These are phyloP conservation scores for Actenoides lindsayi DNA, from an alignment of 2,113 vertebrate genomes.

Conservation along the genomic window DNA sequence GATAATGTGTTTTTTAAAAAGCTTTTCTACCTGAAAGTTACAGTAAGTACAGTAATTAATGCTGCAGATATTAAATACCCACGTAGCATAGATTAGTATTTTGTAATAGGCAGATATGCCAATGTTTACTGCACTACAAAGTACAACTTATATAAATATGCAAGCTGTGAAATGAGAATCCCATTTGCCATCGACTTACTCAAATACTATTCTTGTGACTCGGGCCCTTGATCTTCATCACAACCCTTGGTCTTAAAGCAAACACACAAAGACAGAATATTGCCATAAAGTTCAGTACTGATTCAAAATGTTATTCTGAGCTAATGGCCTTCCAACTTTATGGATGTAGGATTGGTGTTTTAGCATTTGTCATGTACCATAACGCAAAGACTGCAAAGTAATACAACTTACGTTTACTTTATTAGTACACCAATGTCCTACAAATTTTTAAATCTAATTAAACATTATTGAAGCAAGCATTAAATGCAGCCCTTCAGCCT, in stretches of 20 bases:
- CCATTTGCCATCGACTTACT: conserved; percentile 42
- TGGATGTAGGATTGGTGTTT: conserved; percentile 78
- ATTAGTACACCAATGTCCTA: conserved; percentile 68
- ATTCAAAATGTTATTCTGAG: conserved; percentile 82
- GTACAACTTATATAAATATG: conserved; percentile 64
- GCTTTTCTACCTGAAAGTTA: conserved; percentile 73
- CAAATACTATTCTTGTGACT: conserved; percentile 40
- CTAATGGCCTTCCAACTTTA: conserved; percentile 78
- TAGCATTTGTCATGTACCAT: conserved; percentile 78
- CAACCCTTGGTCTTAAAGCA: conserved; percentile 56
- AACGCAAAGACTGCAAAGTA: conserved; percentile 65
- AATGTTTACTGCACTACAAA: conserved; percentile 65
- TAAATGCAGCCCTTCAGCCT: conserved; percentile 64
- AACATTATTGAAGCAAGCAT: conserved; percentile 70
- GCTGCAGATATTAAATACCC: conserved; percentile 72
- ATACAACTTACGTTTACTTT: conserved; percentile 59
- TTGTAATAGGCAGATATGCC: conserved; percentile 62
- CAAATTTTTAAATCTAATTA: conserved; percentile 61
- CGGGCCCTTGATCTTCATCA: conserved; percentile 46
- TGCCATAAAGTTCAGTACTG: conserved; percentile 69
- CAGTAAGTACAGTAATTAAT: conserved; percentile 73
- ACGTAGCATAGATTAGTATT: conserved; percentile 63
- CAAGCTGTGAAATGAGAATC: conserved; percentile 65
- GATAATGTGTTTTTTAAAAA: conserved; percentile 54
- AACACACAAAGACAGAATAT: conserved; percentile 57